Evolutionary conservation across 2,113 vertebrate genomes (phyloP).

Genomic region (Melanerpes aurifrons): DNA sequence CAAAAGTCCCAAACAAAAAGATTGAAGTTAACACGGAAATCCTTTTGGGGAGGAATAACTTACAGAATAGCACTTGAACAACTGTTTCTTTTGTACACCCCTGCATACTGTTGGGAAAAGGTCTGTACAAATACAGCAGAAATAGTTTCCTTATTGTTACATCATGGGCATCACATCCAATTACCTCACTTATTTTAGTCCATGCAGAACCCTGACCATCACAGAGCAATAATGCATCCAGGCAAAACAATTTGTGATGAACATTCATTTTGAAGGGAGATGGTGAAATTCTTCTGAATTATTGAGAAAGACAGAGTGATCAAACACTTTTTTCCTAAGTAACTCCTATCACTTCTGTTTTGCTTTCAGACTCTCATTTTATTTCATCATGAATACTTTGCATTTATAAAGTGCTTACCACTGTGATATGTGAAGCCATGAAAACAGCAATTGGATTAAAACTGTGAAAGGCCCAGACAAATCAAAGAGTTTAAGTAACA

Average conservation of each 20-base stretch:
- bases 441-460: slow-evolving; percentile 5
- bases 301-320: slow-evolving; percentile 5
- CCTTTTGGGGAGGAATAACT: neutral
- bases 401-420: neutral
- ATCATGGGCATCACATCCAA: neutral
- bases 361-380: slow-evolving; percentile 1
- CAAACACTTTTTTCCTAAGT: slow-evolving; percentile 10
- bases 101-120: neutral
- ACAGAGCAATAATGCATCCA: neutral
- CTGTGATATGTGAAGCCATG: neutral
- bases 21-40: neutral
- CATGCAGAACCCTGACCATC: neutral
- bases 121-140: neutral
- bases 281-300: neutral
- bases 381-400: slow-evolving; percentile 1
- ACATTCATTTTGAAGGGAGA: neutral
- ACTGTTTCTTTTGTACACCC: neutral
- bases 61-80: neutral
- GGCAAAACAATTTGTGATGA: neutral
- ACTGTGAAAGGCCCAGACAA: slow-evolving; percentile 4
- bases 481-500: neutral
- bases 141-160: neutral
- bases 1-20: no score
- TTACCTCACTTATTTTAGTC: neutral
- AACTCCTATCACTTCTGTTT: slow-evolving; percentile 16